Percentiles rank a stretch among this genome's conserved stretches.
phyloP scores from a whole-genome alignment of 2,113 vertebrate species.

The Balaeniceps rex region DNA sequence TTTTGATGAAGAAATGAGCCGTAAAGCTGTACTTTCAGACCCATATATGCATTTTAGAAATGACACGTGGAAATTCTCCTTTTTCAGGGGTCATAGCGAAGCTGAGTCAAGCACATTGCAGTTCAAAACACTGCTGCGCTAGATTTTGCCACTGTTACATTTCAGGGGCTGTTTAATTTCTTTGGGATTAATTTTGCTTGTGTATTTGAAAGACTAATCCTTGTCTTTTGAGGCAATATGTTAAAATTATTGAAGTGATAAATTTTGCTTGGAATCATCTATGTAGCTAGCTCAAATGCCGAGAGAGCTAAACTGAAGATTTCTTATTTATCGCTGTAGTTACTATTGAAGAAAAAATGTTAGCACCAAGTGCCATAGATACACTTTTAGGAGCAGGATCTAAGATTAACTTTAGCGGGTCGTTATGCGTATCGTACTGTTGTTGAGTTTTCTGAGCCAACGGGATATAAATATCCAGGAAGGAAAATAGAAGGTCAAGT shows the following conservation, averaged over 20 bases:
- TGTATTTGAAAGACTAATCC: background rate
- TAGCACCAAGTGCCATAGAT: background rate
- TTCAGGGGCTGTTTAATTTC: background rate
- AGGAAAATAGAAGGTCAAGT: constrained; percentile 11
- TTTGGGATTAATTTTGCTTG: background rate
- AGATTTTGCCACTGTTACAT: background rate
- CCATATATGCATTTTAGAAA: background rate
- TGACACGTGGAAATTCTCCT: accelerated
- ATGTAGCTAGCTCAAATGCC: background rate
- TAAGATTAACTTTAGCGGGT: background rate
- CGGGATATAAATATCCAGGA: background rate
- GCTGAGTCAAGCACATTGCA: background rate
- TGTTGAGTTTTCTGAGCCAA: background rate
- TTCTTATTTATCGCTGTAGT: background rate
- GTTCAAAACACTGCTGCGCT: background rate
- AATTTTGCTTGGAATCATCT: background rate
- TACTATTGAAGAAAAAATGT: background rate
- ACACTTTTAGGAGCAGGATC: background rate
- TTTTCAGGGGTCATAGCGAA: accelerated
- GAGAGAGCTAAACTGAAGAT: background rate
- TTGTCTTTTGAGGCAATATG: background rate
- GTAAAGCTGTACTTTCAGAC: background rate
- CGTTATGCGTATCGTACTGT: background rate
- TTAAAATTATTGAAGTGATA: background rate
- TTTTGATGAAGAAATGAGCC: background rate